phyloP scores from a whole-genome alignment of 2,888 invertebrate species.

The Ectemnius lituratus region DNA sequence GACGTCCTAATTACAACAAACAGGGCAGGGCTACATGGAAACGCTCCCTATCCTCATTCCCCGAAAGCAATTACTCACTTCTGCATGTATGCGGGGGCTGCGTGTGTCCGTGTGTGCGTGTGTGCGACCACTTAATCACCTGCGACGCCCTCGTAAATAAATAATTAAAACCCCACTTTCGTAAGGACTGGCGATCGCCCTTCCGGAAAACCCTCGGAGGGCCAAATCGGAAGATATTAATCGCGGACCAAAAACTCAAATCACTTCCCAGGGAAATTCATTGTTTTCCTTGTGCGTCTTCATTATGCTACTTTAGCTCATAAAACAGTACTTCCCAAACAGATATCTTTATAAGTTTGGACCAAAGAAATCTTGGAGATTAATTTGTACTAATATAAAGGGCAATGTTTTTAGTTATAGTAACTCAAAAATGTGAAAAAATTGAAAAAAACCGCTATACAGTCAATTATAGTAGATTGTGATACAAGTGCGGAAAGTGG shows the following conservation, averaged over 20 bases:
- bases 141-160: conserved; percentile 30
- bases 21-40: conserved; percentile 44
- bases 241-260: conserved; percentile 39
- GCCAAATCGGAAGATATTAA: background rate
- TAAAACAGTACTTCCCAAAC: too few relatives aligned
- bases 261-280: conserved; percentile 42
- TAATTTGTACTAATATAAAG: too few relatives aligned
- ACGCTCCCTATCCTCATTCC: conserved; percentile 39
- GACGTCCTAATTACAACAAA: conserved; percentile 53
- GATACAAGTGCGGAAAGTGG: too few relatives aligned
- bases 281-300: too few relatives aligned
- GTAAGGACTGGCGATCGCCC: background rate
- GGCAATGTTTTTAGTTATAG: too few relatives aligned
- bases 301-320: too few relatives aligned
- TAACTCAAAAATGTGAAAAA: too few relatives aligned
- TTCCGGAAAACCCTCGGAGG: conserved; percentile 2
- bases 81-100: too few relatives aligned
- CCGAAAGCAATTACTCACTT: conserved; percentile 46
- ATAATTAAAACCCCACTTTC: conserved; percentile 48
- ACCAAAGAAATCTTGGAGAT: too few relatives aligned
- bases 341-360: too few relatives aligned
- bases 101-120: conserved; percentile 2
- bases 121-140: conserved; percentile 33
- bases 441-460: too few relatives aligned
- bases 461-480: too few relatives aligned